Evolutionary conservation across 2,113 vertebrate species (phyloP).

Genomic region (Dascyllus trimaculatus): DNA sequence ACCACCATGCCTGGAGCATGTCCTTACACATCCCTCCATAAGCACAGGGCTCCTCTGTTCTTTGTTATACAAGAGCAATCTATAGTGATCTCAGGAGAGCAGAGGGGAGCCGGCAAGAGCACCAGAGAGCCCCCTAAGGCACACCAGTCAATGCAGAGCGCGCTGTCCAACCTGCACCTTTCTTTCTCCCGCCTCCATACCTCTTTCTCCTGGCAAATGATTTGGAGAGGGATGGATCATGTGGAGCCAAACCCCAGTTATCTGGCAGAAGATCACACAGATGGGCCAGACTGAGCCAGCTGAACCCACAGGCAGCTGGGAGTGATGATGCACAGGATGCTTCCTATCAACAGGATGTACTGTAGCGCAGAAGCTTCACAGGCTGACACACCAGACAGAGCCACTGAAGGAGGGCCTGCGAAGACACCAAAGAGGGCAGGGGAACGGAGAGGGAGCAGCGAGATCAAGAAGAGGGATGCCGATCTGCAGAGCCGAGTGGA

Average conservation of each 20-base stretch:
- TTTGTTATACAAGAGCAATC: constrained; percentile 46
- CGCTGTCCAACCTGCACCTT: constrained; percentile 59
- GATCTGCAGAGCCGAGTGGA: constrained; percentile 31
- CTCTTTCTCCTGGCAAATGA: constrained; percentile 75
- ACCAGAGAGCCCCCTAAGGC: constrained; percentile 44
- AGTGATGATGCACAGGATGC: constrained; percentile 82
- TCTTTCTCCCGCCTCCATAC: constrained; percentile 58
- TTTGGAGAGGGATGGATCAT: constrained; percentile 73
- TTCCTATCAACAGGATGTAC: constrained; percentile 82
- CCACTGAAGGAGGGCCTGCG: constrained; percentile 64
- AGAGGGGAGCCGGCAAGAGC: constrained; percentile 18
- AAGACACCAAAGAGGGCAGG: constrained; percentile 54
- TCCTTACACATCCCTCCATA: constrained; percentile 54
- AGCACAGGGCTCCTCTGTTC: constrained; percentile 37
- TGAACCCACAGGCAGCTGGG: constrained; percentile 83
- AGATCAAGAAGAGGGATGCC: constrained; percentile 46
- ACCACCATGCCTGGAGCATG: constrained; percentile 68
- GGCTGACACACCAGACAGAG: constrained; percentile 73
- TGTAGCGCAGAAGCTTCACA: constrained; percentile 78
- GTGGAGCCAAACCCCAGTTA: constrained; percentile 78
- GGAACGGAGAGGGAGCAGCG: constrained; percentile 39
- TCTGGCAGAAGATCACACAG: constrained; percentile 87
- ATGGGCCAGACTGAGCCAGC: constrained; percentile 82
- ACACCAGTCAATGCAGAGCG: constrained; percentile 62
- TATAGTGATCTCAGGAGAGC: constrained; percentile 47